Conservation (phyloP, 2,113 vertebrate species). For the Sciurus niger region DNA sequence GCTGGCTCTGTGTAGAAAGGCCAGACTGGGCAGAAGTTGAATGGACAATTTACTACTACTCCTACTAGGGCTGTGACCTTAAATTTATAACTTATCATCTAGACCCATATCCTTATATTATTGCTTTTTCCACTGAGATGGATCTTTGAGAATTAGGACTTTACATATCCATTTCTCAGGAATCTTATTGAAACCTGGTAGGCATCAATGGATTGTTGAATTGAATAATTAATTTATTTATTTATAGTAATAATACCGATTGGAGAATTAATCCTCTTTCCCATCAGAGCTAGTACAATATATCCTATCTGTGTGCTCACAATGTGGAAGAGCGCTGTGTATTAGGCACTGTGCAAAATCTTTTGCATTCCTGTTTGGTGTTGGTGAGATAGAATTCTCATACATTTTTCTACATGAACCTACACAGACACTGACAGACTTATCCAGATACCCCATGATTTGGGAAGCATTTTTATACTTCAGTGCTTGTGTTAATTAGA, state of each 20-base stretch:
- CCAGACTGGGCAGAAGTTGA: not conserved
- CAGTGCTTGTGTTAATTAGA: not conserved
- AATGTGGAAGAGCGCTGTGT: not conserved
- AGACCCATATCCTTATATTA: not conserved
- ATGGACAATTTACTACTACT: not conserved
- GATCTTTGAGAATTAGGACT: not conserved
- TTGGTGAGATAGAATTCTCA: not conserved
- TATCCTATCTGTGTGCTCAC: not conserved
- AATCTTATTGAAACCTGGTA: not conserved
- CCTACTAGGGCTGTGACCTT: conserved; percentile 6
- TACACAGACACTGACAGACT: not conserved
- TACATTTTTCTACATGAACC: not conserved
- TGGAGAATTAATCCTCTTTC: not conserved
- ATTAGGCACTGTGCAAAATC: not conserved
- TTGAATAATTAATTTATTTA: not conserved
- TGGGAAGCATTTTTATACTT: conserved; percentile 29
- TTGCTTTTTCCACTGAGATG: not conserved
- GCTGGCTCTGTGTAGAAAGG: too few relatives aligned
- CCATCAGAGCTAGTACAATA: not conserved
- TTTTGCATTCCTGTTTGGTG: not conserved
- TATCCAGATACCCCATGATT: not conserved
- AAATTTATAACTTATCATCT: not conserved
- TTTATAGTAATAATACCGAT: not conserved
- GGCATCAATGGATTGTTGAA: not conserved
- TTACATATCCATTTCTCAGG: not conserved